Evolutionary conservation across 2,888 invertebrate species (phyloP), one percentile per base, ranked within the genome.

Genomic region (Caenorhabditis macrosperma): DNA sequence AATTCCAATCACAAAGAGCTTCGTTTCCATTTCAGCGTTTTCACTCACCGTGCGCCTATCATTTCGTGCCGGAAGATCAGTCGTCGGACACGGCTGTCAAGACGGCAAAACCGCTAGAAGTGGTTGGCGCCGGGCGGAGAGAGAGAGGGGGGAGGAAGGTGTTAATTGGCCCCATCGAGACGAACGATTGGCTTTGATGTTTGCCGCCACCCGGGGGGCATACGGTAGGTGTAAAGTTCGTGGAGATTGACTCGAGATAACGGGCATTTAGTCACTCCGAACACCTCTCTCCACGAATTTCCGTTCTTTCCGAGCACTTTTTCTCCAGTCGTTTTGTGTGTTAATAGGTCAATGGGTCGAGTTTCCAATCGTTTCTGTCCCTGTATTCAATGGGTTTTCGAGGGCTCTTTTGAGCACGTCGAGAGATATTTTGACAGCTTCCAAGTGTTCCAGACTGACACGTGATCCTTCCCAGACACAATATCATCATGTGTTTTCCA

Each of bases 141-240:
- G 26, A 9, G 50, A 15, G 15, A n/a, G n/a, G n/a, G n/a, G 15
- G 54, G n/a, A 15, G 28, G 48, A 72, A 72, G 71, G 71, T 72
- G 71, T 72, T 72, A 72, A 72, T 72, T 72, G 71, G 71, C 60
- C 46, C 54, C 30, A 55, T 46, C 38, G 61, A 41, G 69, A 41
- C 41, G 35, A 41, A 59, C 59, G 60, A 59, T 1, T 28, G 35
- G n/a, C 71, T 72, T 72, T 72, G 71, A 72, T 22, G 54, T 55
- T 38, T 17, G 48, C 54, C 63, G 68, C 52, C n/a, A n/a, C n/a
- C 17, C 24, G 7, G 28, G 35, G 22, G 60, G 60, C n/a, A 63
- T 72, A 72, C 71, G 71, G 71, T 72, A 72, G 52, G 35, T 33
- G 46, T 52, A 61, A 63, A 72, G 71, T 72, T 72, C 63, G 71